A percentile compares a stretch with the other conserved stretches of the same genome.
Conservation (phyloP, 2,113 vertebrate genomes). For the Naja naja region DNA sequence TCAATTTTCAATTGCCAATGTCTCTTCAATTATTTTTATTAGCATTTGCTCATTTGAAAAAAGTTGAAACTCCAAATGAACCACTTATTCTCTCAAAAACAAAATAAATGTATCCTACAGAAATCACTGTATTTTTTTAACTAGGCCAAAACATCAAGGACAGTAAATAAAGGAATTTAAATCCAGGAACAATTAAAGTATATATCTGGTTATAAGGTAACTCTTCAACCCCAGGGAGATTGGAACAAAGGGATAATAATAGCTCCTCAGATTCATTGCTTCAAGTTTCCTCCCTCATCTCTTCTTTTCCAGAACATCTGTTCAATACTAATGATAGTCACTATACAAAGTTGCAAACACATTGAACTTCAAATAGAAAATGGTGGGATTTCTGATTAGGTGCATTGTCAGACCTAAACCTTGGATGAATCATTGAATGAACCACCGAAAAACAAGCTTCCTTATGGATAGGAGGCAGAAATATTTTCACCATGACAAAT, state of each 20-base stretch:
- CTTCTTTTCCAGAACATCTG: not conserved
- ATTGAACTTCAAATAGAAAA: not conserved
- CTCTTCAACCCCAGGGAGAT: not conserved
- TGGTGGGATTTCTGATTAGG: not conserved
- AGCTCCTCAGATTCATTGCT: not conserved
- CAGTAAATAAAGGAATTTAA: not conserved
- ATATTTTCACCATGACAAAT: not conserved
- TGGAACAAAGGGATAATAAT: not conserved
- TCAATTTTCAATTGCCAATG: not conserved
- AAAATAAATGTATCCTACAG: not conserved
- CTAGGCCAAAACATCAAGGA: not conserved
- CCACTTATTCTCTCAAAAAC: not conserved
- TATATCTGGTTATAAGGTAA: not conserved
- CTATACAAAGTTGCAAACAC: not conserved
- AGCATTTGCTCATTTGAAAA: not conserved
- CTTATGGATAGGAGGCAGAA: not conserved
- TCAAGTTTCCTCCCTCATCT: not conserved
- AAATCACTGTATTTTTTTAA: not conserved
- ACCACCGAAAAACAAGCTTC: not conserved
- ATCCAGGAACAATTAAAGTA: not conserved
- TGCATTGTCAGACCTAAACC: not conserved
- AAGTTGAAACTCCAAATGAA: not conserved
- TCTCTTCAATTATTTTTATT: not conserved
- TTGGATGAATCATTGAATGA: not conserved
- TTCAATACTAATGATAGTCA: not conserved